A percentile compares a stretch with the other conserved stretches of the same genome.
phyloP scores from a whole-genome alignment of 1,140 invertebrate species.

The Cheumatopsyche charites region DNA sequence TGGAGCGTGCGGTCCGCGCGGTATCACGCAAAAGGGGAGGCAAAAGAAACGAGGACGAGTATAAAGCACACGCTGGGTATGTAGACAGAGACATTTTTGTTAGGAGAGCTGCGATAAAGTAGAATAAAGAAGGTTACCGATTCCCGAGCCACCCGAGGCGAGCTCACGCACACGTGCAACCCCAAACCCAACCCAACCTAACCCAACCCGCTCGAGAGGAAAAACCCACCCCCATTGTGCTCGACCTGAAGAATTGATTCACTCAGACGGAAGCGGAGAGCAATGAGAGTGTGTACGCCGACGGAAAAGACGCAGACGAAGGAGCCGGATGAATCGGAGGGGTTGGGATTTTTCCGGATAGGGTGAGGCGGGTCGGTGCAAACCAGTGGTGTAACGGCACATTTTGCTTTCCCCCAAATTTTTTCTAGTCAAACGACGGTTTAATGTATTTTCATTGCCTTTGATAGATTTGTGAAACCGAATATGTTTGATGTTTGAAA shows the following conservation, averaged over 20 bases:
- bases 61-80: conserved; percentile 30
- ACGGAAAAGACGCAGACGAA: no score
- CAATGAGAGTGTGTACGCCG: not conserved
- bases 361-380: no score
- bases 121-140: conserved; percentile 36
- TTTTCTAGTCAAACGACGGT: no score
- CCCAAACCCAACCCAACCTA: conserved; percentile 22
- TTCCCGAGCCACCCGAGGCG: not conserved
- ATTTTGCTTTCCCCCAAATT: no score
- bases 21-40: conserved; percentile 13
- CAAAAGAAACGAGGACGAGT: not conserved
- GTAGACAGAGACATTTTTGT: conserved; percentile 39
- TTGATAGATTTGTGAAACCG: no score
- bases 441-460: no score
- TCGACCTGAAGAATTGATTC: conserved; percentile 47
- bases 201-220: not conserved
- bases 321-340: no score
- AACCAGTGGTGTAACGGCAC: no score
- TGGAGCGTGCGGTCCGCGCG: conserved; percentile 15
- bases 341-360: no score
- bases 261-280: conserved; percentile 39
- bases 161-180: conserved; percentile 20
- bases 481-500: no score
- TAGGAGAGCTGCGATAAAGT: conserved; percentile 36
- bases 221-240: conserved; percentile 31